Conservation (phyloP, 2,113 vertebrate genomes). For the Cnemophilus loriae region DNA sequence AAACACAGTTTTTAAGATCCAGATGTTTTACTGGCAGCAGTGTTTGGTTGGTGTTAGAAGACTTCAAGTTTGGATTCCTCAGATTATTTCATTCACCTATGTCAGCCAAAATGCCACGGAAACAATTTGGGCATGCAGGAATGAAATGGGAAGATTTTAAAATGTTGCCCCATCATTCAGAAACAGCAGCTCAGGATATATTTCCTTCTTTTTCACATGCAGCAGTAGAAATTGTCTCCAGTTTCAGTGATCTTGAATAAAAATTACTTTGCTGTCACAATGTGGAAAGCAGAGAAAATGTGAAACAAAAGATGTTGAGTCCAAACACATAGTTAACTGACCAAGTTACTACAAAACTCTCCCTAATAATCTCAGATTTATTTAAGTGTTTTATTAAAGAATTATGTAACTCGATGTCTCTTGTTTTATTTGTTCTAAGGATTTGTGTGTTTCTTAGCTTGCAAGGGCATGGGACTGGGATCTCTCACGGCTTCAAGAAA, state of each 20-base stretch:
- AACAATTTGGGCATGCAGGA: background rate
- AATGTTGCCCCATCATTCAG: background rate
- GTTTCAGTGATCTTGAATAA: background rate
- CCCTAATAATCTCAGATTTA: background rate
- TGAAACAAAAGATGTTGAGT: background rate
- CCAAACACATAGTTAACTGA: background rate
- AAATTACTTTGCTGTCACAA: background rate
- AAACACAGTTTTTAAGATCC: background rate
- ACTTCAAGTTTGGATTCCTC: background rate
- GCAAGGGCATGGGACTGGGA: background rate
- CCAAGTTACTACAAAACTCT: background rate
- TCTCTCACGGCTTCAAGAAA: background rate
- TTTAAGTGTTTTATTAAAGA: background rate
- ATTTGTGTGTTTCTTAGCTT: background rate
- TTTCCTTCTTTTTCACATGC: background rate
- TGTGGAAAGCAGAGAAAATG: background rate
- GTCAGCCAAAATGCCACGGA: background rate
- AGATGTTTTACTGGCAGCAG: background rate
- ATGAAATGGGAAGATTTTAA: background rate
- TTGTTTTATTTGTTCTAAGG: background rate
- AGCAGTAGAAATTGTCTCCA: background rate
- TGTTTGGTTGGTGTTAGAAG: background rate
- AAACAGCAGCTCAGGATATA: background rate
- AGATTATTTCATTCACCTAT: background rate
- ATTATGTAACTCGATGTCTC: background rate